Evolutionary conservation across 1,140 invertebrate species (phyloP), one percentile per base, ranked within the genome.

Genomic region (Drosophila santomea): DNA sequence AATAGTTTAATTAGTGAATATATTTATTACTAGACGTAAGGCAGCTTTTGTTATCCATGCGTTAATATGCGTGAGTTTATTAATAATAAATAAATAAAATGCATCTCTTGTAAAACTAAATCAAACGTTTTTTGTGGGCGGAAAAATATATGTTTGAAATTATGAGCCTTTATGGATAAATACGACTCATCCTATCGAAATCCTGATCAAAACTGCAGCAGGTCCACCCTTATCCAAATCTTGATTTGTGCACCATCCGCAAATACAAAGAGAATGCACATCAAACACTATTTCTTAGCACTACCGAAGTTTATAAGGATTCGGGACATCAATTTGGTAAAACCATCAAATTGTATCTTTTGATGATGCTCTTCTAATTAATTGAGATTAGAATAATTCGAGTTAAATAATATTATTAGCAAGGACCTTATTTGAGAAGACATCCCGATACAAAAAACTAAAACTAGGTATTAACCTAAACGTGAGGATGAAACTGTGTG

Each of bases 171-270:
- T 32, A 8, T 32, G 32, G 32, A 32, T 32, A 32, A 10, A 2
- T 10, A 25, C 0, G 25, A 25, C 25, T 4, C 25, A 25, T 25
- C 25, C 25, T 25, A 25, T 25, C 25, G 25, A 25, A 32, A 32
- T 32, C 28, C 28, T 8, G 1, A 32, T 32, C 8, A 7, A 32
- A 8, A 8, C 5, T 28, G 28, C 7, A 32, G 8, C 39, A 78
- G 52, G 45, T 50, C 23, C 59, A 80, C 60, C 55, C 77, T 43
- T 80, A 59, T 74, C 77, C 73, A 8, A 78, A 54, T 56, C 45
- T 32, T 85, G 17, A 80, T 74, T n/a, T 60, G 68, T 47, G 82
- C 82, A 5, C 78, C 82, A 15, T 78, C 82, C 81, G 0, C 32
- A 15, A 2, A 17, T 17, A 3, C 12, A 35, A 8, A 11, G 20